A percentile compares a stretch with the other conserved stretches of the same genome.
Evolutionary conservation across 2,797 vertebrate genomes (phyloP).

Genomic region (Chaunax sp.): DNA sequence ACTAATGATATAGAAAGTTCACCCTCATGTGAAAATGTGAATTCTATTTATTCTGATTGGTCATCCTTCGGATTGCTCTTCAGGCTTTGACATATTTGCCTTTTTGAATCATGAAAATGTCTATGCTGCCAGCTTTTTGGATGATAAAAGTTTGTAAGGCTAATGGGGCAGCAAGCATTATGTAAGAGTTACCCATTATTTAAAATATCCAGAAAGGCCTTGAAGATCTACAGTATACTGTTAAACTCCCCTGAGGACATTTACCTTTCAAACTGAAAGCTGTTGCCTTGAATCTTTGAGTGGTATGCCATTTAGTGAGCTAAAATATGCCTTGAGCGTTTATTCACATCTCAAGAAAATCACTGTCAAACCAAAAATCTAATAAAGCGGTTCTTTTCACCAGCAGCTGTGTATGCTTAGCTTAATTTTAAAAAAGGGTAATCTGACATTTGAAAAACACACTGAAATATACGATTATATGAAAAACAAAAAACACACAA

Average conservation of each 20-base stretch:
- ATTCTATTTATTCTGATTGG: not conserved
- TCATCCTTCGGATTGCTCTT: not conserved
- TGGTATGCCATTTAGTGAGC: not conserved
- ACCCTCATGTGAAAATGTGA: slow-evolving; percentile 1
- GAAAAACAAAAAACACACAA: not conserved
- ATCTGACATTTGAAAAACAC: not conserved
- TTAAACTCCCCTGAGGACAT: not conserved
- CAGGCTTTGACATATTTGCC: not conserved
- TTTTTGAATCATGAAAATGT: not conserved
- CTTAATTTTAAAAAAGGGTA: not conserved
- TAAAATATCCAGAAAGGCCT: slow-evolving; percentile 10
- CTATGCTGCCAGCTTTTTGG: not conserved
- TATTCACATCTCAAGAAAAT: not conserved
- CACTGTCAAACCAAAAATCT: slow-evolving; percentile 10
- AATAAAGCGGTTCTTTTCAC: slow-evolving; percentile 17
- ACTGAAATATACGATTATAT: not conserved
- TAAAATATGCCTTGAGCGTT: slow-evolving; percentile 5
- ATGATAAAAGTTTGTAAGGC: not conserved
- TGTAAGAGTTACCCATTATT: not conserved
- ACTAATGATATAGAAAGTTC: not conserved
- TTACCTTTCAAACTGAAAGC: slow-evolving; percentile 10
- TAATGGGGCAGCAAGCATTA: not conserved
- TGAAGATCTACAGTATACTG: not conserved
- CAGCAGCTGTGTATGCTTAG: not conserved
- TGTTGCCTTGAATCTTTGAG: not conserved